phyloP scores from a whole-genome alignment of 2,113 vertebrate species.

The Pseudolaguvia tuberculata region DNA sequence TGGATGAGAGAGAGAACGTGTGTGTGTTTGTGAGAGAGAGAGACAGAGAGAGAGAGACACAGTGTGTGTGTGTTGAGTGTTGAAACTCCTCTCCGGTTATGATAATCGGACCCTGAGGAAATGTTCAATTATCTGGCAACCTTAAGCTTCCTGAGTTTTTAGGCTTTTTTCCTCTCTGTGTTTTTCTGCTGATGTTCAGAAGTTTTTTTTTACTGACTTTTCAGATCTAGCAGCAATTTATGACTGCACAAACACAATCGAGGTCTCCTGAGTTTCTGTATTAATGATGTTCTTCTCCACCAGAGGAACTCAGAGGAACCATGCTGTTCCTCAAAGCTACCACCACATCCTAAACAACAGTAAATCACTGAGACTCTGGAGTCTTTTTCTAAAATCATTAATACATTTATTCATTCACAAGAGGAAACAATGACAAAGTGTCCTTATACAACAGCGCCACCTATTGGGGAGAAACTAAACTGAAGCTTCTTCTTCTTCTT shows the following conservation, averaged over 20 bases:
- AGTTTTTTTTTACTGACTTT: no score
- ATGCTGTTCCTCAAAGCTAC: neutral
- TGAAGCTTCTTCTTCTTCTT: no score
- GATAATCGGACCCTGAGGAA: neutral
- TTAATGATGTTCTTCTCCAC: slow-evolving; percentile 7
- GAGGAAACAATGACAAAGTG: no score
- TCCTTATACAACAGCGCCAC: no score
- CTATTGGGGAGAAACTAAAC: no score
- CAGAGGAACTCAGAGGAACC: neutral
- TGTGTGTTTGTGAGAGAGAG: no score
- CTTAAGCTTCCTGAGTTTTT: neutral
- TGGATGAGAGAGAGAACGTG: no score
- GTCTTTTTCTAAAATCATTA: neutral
- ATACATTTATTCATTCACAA: no score
- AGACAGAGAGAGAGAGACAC: neutral
- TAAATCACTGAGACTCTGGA: neutral
- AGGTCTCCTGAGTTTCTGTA: no score
- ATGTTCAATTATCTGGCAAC: slow-evolving; percentile 3
- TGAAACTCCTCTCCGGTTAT: neutral
- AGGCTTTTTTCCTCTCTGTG: neutral
- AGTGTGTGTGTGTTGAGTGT: slow-evolving; percentile 1
- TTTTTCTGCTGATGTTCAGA: neutral
- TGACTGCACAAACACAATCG: no score
- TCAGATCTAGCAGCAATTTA: no score
- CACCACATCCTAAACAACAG: slow-evolving; percentile 11